Percentiles rank a stretch among this genome's conserved stretches.
phyloP scores from a whole-genome alignment of 2,113 vertebrate species.

The Amphiprion ocellaris region DNA sequence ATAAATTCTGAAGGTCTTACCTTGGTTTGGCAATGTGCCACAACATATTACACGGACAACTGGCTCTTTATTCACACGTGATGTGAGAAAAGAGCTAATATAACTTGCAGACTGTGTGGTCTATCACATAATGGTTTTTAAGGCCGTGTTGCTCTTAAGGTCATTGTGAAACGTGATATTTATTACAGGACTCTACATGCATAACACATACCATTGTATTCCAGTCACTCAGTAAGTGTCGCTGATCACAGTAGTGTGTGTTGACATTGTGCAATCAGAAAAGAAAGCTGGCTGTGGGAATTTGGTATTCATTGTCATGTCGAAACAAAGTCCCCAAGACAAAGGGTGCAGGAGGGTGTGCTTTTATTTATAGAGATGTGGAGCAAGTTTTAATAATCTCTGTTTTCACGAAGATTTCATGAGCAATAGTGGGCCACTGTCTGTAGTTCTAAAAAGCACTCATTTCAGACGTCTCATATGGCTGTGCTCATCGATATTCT shows the following conservation, averaged over 20 bases:
- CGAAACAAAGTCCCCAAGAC: background rate
- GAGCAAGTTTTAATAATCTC: no score
- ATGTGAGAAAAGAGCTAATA: background rate
- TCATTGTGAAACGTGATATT: background rate
- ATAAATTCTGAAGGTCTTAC: background rate
- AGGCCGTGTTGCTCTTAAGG: background rate
- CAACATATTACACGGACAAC: background rate
- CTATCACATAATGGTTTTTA: background rate
- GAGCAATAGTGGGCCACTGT: background rate
- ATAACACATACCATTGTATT: background rate
- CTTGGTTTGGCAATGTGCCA: background rate
- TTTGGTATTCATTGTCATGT: background rate
- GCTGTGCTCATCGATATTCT: constrained; percentile 1
- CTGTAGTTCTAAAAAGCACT: background rate
- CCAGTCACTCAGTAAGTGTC: background rate
- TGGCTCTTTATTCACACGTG: background rate
- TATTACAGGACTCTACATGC: background rate
- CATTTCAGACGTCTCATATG: background rate
- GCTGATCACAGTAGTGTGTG: background rate
- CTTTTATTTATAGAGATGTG: accelerated
- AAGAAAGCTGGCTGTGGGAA: background rate
- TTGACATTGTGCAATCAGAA: background rate
- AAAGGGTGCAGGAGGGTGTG: background rate
- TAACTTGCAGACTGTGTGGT: background rate
- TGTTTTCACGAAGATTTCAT: background rate